phyloP scores from a whole-genome alignment of 2,113 vertebrate species.

The Ardeotis arabs region DNA sequence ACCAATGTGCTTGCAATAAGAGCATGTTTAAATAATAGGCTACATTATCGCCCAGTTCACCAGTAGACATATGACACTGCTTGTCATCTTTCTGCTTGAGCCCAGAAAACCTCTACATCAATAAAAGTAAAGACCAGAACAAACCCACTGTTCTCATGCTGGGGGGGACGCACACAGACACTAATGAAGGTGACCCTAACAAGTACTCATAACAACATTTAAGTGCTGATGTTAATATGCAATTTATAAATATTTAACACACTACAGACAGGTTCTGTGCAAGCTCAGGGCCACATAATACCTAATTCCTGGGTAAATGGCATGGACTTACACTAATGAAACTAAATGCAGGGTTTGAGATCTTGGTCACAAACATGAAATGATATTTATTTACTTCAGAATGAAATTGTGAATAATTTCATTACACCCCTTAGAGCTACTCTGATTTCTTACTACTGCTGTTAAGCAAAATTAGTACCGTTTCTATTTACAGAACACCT shows the following conservation, averaged over 20 bases:
- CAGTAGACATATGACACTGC: neutral
- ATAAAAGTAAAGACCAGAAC: neutral
- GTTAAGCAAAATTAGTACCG: neutral
- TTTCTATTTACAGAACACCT: neutral
- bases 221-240: neutral
- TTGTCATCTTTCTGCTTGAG: neutral
- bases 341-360: neutral
- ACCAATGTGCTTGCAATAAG: neutral
- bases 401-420: neutral
- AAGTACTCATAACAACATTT: constrained; percentile 2
- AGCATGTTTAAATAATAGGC: constrained; percentile 37
- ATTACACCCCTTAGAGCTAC: neutral
- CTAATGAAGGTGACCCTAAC: neutral
- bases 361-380: neutral
- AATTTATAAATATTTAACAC: constrained; percentile 42
- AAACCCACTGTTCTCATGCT: neutral
- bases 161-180: neutral
- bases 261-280: neutral
- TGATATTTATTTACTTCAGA: neutral
- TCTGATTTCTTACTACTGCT: neutral
- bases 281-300: neutral
- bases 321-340: neutral
- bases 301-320: neutral
- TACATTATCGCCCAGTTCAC: neutral
- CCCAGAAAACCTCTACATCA: neutral